Base-by-base conservation (phyloP, 2,113 vertebrate species). In the Upupa epops region DNA sequence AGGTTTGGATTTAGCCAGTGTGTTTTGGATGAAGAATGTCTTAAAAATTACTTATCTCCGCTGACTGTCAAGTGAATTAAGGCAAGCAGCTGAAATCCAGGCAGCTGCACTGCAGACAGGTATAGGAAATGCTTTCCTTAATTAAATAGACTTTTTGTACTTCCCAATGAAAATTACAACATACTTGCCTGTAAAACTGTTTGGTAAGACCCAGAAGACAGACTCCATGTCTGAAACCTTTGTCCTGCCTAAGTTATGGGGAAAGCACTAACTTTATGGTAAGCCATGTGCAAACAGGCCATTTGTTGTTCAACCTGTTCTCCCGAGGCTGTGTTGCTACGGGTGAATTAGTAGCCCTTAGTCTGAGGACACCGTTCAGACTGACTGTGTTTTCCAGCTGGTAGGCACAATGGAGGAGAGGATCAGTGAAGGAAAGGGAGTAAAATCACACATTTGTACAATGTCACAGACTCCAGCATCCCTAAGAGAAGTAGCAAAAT, bases 231-330 rank as follows among this genome's bases (percentile, higher is more conserved):
- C 61, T 84, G 65, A 90, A 90, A 48, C 4, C 40, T 45, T 81
- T 56, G 40, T 81, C 15, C 49, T 60, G 21, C 16, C 13, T 45
- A 21, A 74, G 45, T 46, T 69, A 36, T 9, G 69, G 46, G 55
- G 40, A 69, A 64, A 90, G 82, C 29, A 32, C 21, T 60, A 46
- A 19, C 63, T 69, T 77, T 42, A n/a, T 64, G 49, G 37, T 52
- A 81, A 78, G 18, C 17, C 28, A 13, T 20, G 72, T 29, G 31
- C 61, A 83, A 68, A 49, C 29, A 64, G 40, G 36, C 18, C 8
- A 11, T 70, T 79, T 76, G 88, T 72, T 87, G 71, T 82, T 92
- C 42, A 70, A 70, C 83, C 64, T 83, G 21, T 89, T 93, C 78
- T 79, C 75, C 56, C 68, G 28, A 85, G 55, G 36, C 40, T 83